Percentiles rank a stretch among this genome's conserved stretches.
These are phyloP conservation scores for Heteromurus nitidus DNA, from an alignment of 2,888 invertebrate genomes.

Conservation along the genomic window DNA sequence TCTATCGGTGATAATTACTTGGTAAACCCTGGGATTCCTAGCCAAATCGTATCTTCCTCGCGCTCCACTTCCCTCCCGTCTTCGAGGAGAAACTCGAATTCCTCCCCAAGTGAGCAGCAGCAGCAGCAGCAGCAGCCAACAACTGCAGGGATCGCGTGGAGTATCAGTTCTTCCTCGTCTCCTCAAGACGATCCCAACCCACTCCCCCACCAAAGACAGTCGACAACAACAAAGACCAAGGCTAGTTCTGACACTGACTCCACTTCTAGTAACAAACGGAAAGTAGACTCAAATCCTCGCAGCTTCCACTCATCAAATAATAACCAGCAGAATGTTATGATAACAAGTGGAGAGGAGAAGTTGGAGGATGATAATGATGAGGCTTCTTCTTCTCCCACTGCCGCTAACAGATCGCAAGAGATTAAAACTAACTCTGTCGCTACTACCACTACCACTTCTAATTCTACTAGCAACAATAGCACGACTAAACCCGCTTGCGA, in stretches of 20 bases:
- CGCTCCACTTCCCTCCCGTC: constrained; percentile 52
- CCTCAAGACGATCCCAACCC: not conserved
- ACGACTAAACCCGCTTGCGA: constrained; percentile 19
- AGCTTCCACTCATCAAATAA: not conserved
- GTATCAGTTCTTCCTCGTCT: not conserved
- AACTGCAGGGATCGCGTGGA: constrained; percentile 30
- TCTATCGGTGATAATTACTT: constrained; percentile 21
- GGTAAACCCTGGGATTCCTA: not conserved
- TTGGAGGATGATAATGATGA: not conserved
- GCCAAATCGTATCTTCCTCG: not conserved
- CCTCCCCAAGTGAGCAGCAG: not conserved
- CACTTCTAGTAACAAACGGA: not conserved
- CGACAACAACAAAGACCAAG: constrained; percentile 17
- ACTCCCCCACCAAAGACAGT: not conserved
- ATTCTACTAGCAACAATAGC: constrained; percentile 14
- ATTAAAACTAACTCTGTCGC: constrained; percentile 28
- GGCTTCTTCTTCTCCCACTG: constrained; percentile 9
- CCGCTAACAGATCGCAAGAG: constrained; percentile 27
- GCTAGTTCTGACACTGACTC: constrained; percentile 40
- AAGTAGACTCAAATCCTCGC: not conserved
- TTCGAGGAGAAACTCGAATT: constrained; percentile 42
- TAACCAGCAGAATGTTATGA: not conserved
- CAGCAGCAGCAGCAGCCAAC: not conserved
- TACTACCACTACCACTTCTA: constrained; percentile 21
- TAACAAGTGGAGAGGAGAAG: not conserved